phyloP scores from a whole-genome alignment of 2,888 invertebrate genomes.

The Phyto melanocephala region DNA sequence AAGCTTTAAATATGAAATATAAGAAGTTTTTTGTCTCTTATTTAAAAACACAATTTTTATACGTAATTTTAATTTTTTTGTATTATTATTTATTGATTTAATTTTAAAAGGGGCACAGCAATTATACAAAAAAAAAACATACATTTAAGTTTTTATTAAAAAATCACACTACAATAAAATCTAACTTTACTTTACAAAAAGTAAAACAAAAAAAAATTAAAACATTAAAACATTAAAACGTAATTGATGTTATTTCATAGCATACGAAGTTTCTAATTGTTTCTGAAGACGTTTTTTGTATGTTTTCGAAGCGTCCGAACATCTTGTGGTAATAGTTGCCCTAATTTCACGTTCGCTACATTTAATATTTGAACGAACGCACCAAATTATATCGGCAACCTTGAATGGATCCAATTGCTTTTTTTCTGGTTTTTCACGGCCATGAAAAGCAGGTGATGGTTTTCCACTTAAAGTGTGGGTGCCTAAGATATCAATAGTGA shows the following conservation, averaged over 20 bases:
- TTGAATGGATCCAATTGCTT: slow-evolving; percentile 79
- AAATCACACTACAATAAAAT: too few species aligned
- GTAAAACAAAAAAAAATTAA: too few species aligned
- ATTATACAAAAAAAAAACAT: too few species aligned
- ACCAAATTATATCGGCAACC: slow-evolving; percentile 81
- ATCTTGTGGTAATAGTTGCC: slow-evolving; percentile 82
- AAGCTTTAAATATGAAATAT: too few species aligned
- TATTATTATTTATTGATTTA: too few species aligned
- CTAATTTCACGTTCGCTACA: slow-evolving; percentile 81
- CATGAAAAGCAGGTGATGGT: slow-evolving; percentile 80
- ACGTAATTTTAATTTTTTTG: too few species aligned
- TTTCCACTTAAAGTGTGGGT: slow-evolving; percentile 82
- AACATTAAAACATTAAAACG: too few species aligned
- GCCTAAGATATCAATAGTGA: slow-evolving; percentile 81
- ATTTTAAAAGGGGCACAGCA: too few species aligned
- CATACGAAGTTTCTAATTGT: slow-evolving; percentile 5
- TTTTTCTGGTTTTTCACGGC: slow-evolving; percentile 72
- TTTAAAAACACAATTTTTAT: too few species aligned
- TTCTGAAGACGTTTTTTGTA: slow-evolving; percentile 72
- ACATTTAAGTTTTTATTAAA: too few species aligned
- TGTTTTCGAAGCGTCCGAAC: slow-evolving; percentile 82
- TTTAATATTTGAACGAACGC: slow-evolving; percentile 78
- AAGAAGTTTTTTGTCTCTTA: too few species aligned
- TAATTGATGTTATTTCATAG: not conserved
- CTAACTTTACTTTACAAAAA: too few species aligned